phyloP scores from a whole-genome alignment of 2,113 vertebrate genomes.

The Leptocoma aspasia region DNA sequence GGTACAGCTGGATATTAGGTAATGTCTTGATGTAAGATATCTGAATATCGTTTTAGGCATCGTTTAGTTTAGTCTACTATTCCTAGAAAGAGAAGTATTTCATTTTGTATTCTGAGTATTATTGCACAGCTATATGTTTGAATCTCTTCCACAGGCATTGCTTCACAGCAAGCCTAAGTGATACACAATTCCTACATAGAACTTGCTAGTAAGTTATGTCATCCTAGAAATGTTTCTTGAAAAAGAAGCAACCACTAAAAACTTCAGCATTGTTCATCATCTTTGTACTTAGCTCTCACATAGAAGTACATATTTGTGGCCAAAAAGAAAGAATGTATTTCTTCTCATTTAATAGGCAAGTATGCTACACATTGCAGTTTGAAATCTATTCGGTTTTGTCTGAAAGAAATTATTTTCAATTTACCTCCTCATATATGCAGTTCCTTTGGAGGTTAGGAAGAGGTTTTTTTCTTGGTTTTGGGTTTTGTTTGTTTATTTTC shows the following conservation, averaged over 20 bases:
- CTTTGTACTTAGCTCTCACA: not conserved
- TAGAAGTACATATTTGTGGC: not conserved
- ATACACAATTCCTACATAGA: not conserved
- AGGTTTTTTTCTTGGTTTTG: fast-evolving
- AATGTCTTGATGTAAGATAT: not conserved
- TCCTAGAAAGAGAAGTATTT: not conserved
- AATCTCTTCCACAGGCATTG: not conserved
- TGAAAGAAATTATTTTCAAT: not conserved
- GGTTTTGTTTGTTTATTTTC: not conserved
- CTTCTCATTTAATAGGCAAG: not conserved
- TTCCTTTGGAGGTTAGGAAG: not conserved
- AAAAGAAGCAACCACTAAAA: not conserved
- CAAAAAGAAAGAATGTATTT: not conserved
- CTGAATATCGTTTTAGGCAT: not conserved
- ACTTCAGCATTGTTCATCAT: not conserved
- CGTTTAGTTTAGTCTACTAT: not conserved
- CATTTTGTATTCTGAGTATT: not conserved
- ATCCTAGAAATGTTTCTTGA: not conserved
- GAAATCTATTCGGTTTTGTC: not conserved
- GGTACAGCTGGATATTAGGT: not conserved
- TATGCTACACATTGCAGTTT: not conserved
- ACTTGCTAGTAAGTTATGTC: not conserved
- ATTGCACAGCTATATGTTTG: not conserved
- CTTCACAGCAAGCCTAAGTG: not conserved
- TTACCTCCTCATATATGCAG: not conserved